A percentile compares a stretch with the other conserved stretches of the same genome.
Evolutionary conservation across 2,888 invertebrate species (phyloP).

Genomic region (Himalopsyche anomala): DNA sequence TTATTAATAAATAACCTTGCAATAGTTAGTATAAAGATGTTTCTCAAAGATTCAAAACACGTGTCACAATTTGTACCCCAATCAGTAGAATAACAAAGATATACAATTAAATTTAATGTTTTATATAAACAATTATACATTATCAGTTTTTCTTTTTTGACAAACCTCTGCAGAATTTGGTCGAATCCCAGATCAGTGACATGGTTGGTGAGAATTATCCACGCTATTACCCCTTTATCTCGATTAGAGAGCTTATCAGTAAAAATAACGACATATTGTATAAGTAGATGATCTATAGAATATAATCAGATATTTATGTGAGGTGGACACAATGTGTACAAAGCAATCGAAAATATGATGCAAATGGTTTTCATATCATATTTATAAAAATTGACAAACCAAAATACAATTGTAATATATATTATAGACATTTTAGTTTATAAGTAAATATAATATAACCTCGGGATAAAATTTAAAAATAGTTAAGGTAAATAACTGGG

Average conservation of each 20-base stretch:
- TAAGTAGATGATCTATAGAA: conserved; percentile 10
- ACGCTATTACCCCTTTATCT: background rate
- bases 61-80: too few relatives aligned
- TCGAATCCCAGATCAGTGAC: background rate
- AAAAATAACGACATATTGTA: conserved; percentile 19
- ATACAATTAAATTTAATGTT: too few relatives aligned
- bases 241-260: conserved; percentile 15
- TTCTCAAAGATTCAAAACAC: too few relatives aligned
- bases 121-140: too few relatives aligned
- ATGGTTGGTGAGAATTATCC: background rate
- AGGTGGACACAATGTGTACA: conserved; percentile 35
- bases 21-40: too few relatives aligned
- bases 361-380: conserved; percentile 6
- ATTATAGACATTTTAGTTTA: too few relatives aligned
- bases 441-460: too few relatives aligned
- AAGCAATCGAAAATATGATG: conserved; percentile 8
- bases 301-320: conserved; percentile 31
- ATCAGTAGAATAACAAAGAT: too few relatives aligned
- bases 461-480: too few relatives aligned
- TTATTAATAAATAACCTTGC: too few relatives aligned
- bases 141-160: too few relatives aligned
- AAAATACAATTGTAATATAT: background rate
- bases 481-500: too few relatives aligned
- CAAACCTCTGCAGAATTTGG: background rate
- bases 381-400: background rate